phyloP scores from a whole-genome alignment of 2,888 invertebrate species.

The Cyclophora albipunctata region DNA sequence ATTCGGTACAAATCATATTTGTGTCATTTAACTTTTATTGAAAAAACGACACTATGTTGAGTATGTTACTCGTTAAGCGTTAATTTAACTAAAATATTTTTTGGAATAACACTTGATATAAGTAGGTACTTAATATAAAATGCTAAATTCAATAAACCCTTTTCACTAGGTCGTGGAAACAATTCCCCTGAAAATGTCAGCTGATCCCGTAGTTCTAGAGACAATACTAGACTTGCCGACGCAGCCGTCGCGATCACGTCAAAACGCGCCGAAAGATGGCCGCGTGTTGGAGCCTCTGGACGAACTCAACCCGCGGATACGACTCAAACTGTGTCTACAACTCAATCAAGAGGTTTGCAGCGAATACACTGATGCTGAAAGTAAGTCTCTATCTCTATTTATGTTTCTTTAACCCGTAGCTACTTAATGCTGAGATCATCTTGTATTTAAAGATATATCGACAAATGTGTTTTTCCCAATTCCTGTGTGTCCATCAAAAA shows the following conservation, averaged over 20 bases:
- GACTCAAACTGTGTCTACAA: slow-evolving; percentile 88
- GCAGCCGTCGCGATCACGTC: slow-evolving; percentile 29
- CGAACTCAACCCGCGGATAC: slow-evolving; percentile 80
- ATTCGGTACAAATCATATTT: no score
- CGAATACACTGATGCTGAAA: slow-evolving; percentile 87
- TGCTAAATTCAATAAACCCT: no score
- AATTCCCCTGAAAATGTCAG: slow-evolving; percentile 82
- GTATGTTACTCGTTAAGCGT: no score
- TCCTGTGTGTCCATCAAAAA: no score
- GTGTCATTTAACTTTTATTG: no score
- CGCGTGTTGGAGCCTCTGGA: slow-evolving; percentile 74
- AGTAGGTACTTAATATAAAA: no score
- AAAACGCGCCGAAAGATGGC: slow-evolving; percentile 50
- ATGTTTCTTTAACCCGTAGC: neutral
- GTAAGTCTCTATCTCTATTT: slow-evolving; percentile 70
- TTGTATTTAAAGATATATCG: no score
- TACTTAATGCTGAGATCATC: slow-evolving; percentile 9
- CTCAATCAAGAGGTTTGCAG: slow-evolving; percentile 89
- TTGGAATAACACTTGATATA: no score
- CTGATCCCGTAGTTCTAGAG: slow-evolving; percentile 82
- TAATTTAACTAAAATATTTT: no score
- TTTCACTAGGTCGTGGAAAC: slow-evolving; percentile 79
- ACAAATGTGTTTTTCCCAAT: no score
- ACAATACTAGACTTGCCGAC: slow-evolving; percentile 78
- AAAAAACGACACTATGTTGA: no score